Evolutionary conservation across 2,888 invertebrate species (phyloP), one percentile per base, ranked within the genome.

Genomic region (Reticulitermes lucifugus): DNA sequence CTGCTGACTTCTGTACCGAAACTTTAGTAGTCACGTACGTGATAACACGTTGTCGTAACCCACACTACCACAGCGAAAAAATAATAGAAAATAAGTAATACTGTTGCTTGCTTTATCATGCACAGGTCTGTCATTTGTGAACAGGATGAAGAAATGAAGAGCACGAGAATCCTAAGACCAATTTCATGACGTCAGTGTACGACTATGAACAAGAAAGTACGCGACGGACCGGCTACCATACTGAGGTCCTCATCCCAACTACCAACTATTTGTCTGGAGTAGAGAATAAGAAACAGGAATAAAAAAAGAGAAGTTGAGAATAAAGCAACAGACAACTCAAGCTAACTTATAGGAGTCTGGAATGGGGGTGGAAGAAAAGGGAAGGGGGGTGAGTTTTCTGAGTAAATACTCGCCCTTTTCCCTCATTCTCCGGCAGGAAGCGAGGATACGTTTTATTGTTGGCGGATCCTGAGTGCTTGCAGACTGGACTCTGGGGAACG

Each of bases 401-500:
- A 83, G 85, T 83, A 85, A 85, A 85, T 85, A 85, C 83, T 85
- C 79, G 18, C 81, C 84, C 25, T 84, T 77, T 46, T 46, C 77
- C 77, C 41, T 70, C 25, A 18, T 25, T 81, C 46, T 43, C 55
- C 21, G n/a, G 70, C 25, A 81, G 70, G 41, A 81, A 70, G 81
- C 65, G n/a, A 81, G 80, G 81, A 81, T 81, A 81, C 21, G 75
- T 83, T 82, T 79, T 82, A 85, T 83, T 83, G 25, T 46, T 75
- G 79, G 77, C 77, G 51, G 83, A 41, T 60, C 21, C 41, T 25
- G 79, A 83, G 83, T 85, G 85, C 83, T 85, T 85, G 85, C 85
- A 77, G 73, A 85, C 85, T 85, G 85, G 85, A 85, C 85, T 83
- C 85, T 77, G n/a, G 85, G 85, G 85, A 85, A 71, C 6, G 51